phyloP scores from a whole-genome alignment of 2,113 vertebrate species.

The Melanotaenia duboulayi region DNA sequence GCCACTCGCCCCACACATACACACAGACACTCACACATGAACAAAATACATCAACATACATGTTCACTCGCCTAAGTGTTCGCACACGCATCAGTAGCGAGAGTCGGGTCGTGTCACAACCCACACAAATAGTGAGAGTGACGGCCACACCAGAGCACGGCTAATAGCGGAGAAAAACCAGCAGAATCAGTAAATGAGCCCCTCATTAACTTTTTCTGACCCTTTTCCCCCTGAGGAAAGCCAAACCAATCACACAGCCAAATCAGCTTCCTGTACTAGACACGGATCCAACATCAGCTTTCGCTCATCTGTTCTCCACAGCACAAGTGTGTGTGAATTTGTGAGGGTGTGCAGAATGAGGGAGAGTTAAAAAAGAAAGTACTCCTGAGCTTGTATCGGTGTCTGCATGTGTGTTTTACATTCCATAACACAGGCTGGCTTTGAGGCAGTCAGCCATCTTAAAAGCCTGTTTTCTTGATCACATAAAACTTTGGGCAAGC shows the following conservation, averaged over 20 bases:
- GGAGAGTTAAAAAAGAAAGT: conserved; percentile 27
- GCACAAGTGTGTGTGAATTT: conserved; percentile 27
- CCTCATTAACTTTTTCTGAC: conserved; percentile 82
- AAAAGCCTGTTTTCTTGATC: conserved; percentile 52
- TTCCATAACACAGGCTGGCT: conserved; percentile 60
- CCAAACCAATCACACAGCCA: conserved; percentile 72
- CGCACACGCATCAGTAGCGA: conserved; percentile 35
- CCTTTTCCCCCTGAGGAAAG: conserved; percentile 63
- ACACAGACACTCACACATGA: conserved; percentile 29
- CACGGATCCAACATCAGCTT: conserved; percentile 76
- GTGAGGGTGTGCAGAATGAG: conserved; percentile 21
- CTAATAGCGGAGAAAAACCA: conserved; percentile 76
- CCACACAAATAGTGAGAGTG: conserved; percentile 64
- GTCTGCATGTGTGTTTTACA: conserved; percentile 63
- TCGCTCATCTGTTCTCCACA: conserved; percentile 62
- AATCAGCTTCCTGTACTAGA: conserved; percentile 74
- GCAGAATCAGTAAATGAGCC: conserved; percentile 82
- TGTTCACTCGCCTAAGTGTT: not conserved
- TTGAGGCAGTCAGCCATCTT: conserved; percentile 67
- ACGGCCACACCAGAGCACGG: conserved; percentile 62
- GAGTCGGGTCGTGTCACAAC: conserved; percentile 67
- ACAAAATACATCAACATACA: conserved; percentile 13
- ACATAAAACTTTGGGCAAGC: conserved; percentile 56
- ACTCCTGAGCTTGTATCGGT: conserved; percentile 25
- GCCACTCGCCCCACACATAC: conserved; percentile 82